Evolutionary conservation across 2,797 vertebrate species (phyloP), one percentile per base, ranked within the genome.

Genomic region (Notolepis coatsorum): DNA sequence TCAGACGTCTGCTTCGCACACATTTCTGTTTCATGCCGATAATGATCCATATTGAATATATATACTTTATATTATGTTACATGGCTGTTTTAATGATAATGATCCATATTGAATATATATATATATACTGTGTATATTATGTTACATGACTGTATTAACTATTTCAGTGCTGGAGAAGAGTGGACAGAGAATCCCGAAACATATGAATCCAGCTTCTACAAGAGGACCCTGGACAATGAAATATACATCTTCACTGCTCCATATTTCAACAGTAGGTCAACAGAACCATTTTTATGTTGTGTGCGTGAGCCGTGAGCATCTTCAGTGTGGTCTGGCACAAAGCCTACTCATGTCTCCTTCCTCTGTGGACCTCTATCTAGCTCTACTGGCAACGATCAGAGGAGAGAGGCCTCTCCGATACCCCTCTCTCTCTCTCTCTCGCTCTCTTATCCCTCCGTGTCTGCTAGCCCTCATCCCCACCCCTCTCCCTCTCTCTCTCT

Each of bases 131-230:
- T n/a, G n/a, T 27, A 43, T 66, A 69, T 73, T 30, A 65, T 47
- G 25, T 74, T 42, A 73, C 52, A 37, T 67, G 61, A 63, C 61
- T 49, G 3, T 47, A 21, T 54, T 61, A n/a, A 68, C 87, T 59
- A 67, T 90, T 85, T 82, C 82, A 99, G 97, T 69, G 93, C 94
- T 76, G 97, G 95, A 72, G 95, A 98, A 84, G 94, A 97, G 38
- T 99, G 97, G 97, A 85, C 80, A 20, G 97, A 98, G 88, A 96
- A 96, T 74, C 89, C 94, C 4, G 97, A 98, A 89, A 96, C 96
- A 3, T 99, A 98, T 1, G 97, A 99, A 80, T 93, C 95, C 65
- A 99, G 97, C 82, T 99, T 97, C 90, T 99, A 99, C 89, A 99
- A 99, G 82, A 91, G 97, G 71, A 96, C 96, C 74, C 92, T 99